A percentile compares a stretch with the other conserved stretches of the same genome.
These are phyloP conservation scores for Andrena dorsata DNA, from an alignment of 2,888 invertebrate genomes.

Conservation along the genomic window DNA sequence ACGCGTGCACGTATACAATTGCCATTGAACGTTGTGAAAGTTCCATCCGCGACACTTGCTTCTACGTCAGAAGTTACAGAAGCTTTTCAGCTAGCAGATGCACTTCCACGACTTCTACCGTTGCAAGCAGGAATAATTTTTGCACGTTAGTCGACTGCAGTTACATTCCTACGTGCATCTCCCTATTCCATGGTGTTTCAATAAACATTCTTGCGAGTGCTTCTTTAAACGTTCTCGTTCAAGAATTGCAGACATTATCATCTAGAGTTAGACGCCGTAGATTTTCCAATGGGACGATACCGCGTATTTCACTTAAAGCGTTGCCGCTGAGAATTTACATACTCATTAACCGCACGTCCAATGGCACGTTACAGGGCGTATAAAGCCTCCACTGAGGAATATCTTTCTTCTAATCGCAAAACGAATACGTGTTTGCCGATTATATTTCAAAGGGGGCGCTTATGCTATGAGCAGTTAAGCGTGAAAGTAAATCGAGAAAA, in stretches of 20 bases:
- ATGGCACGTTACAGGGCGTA: constrained; percentile 47
- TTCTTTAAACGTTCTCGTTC: not conserved
- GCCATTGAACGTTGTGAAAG: constrained; percentile 28
- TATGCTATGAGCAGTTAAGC: constrained; percentile 33
- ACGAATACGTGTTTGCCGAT: constrained; percentile 41
- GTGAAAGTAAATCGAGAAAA: constrained; percentile 40
- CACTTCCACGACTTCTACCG: not conserved
- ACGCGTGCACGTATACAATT: constrained; percentile 6
- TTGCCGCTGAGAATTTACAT: constrained; percentile 40
- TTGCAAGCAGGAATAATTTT: constrained; percentile 10
- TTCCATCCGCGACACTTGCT: constrained; percentile 1
- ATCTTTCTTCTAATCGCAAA: constrained; percentile 68
- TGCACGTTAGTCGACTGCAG: not conserved
- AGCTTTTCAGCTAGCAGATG: constrained; percentile 10
- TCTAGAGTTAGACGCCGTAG: not conserved
- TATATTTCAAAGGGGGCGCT: constrained; percentile 49
- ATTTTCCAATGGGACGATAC: constrained; percentile 20
- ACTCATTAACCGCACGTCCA: constrained; percentile 46
- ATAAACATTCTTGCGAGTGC: not conserved
- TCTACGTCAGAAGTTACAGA: constrained; percentile 22
- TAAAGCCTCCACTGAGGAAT: constrained; percentile 69
- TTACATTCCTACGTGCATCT: not conserved
- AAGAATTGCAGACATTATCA: not conserved
- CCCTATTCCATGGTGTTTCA: not conserved
- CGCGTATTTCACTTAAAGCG: not conserved